A percentile compares a stretch with the other conserved stretches of the same genome.
phyloP scores from a whole-genome alignment of 2,888 invertebrate genomes.

The Microplitis deprimator region DNA sequence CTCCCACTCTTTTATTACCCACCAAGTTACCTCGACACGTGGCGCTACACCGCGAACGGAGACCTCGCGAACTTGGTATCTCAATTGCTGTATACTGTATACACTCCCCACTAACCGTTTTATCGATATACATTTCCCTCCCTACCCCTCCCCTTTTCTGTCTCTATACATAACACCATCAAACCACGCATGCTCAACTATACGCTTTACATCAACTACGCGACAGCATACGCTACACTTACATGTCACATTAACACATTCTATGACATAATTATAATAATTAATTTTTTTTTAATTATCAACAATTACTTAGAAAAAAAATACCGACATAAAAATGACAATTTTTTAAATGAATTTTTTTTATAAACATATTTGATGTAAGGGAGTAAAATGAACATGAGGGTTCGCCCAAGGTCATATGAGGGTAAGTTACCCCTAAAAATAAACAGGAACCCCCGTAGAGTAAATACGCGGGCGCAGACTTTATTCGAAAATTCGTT shows the following conservation, averaged over 20 bases:
- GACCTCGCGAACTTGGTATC: slow-evolving; percentile 68
- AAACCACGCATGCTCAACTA: slow-evolving; percentile 33
- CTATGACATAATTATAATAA: too few relatives aligned
- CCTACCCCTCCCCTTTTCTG: slow-evolving; percentile 8
- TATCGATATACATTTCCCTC: slow-evolving; percentile 37
- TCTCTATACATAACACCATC: slow-evolving; percentile 13
- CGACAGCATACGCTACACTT: background rate
- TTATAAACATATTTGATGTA: background rate
- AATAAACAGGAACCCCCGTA: background rate
- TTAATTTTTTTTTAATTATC: too few relatives aligned
- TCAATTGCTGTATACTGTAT: slow-evolving; percentile 46
- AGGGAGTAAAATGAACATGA: background rate
- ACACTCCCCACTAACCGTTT: slow-evolving; percentile 42
- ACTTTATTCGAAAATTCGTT: background rate
- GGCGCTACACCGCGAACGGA: slow-evolving; percentile 67
- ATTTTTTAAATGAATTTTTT: too few relatives aligned
- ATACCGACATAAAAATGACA: too few relatives aligned
- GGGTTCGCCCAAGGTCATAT: slow-evolving; percentile 24
- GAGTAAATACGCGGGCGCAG: background rate
- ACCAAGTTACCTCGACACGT: slow-evolving; percentile 60
- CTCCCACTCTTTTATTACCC: slow-evolving; percentile 47
- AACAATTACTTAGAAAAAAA: too few relatives aligned
- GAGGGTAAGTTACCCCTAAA: slow-evolving; percentile 21
- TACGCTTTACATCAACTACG: slow-evolving; percentile 1
- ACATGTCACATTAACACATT: too few relatives aligned